Evolutionary conservation across 2,797 vertebrate genomes (phyloP).

Genomic region (Acridotheres tristis): DNA sequence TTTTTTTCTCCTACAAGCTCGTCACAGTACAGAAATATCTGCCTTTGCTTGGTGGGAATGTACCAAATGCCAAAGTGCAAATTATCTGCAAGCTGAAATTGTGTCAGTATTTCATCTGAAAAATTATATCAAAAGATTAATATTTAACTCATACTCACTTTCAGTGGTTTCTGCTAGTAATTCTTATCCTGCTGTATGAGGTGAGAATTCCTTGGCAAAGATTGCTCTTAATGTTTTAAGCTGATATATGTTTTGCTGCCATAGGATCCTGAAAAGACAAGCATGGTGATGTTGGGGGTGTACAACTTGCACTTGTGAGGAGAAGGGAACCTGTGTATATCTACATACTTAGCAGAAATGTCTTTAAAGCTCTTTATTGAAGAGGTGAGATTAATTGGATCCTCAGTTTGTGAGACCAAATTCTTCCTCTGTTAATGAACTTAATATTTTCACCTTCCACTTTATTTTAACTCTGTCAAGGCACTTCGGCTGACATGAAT

Average conservation of each 20-base stretch:
- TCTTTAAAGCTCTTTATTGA: neutral
- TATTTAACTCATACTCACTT: neutral
- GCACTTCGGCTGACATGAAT: neutral
- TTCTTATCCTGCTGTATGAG: neutral
- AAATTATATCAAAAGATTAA: neutral
- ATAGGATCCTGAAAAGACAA: neutral
- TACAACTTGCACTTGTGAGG: neutral
- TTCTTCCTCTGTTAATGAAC: neutral
- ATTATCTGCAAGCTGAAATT: neutral
- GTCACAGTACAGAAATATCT: neutral
- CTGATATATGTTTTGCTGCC: neutral
- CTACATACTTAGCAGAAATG: neutral
- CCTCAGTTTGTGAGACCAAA: neutral
- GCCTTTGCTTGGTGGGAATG: neutral
- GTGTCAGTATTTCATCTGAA: neutral
- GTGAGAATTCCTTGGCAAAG: conserved; percentile 8
- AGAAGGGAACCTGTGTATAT: neutral
- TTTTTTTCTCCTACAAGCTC: neutral
- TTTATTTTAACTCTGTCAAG: neutral
- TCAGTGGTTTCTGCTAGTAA: neutral
- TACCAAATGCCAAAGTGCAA: neutral
- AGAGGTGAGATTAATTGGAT: neutral
- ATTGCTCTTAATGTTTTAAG: neutral
- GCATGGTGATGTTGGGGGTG: neutral
- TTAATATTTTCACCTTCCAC: neutral